These are phyloP conservation scores for Pocillopora damicornis DNA, from an alignment of 64 coral and sea anemone genomes.

Conservation along the genomic window DNA sequence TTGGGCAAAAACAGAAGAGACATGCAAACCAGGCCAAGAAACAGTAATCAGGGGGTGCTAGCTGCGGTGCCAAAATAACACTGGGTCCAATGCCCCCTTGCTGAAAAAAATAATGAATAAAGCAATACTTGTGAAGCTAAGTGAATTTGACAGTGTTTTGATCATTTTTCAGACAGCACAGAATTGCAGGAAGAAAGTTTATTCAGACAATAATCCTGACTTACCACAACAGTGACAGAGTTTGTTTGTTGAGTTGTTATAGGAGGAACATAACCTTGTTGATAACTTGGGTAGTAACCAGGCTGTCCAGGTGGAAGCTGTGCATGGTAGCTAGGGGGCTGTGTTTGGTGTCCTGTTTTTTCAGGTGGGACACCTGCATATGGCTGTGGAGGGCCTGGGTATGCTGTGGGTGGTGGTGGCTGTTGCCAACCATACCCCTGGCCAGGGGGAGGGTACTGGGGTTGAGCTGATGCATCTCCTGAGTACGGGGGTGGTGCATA, in stretches of 20 bases:
- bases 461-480: neutral
- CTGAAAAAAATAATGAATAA: neutral
- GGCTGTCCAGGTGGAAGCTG: neutral
- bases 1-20: constrained; percentile 41
- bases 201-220: neutral
- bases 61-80: constrained; percentile 5
- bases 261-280: neutral
- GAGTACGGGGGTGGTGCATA: constrained; percentile 25
- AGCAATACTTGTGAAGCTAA: too few species aligned
- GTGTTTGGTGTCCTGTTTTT: neutral
- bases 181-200: too few species aligned
- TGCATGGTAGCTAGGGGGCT: neutral
- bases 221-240: constrained; percentile 45
- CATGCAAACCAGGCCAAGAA: constrained; percentile 52
- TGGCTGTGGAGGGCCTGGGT: neutral
- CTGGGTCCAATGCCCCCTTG: neutral
- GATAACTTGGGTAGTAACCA: constrained; percentile 12
- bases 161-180: too few species aligned
- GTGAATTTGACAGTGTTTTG: too few species aligned
- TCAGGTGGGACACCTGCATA: neutral
- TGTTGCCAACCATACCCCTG: neutral
- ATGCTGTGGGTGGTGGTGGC: neutral
- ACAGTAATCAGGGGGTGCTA: constrained; percentile 52
- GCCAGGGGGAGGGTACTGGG: constrained; percentile 25
- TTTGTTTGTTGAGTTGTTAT: neutral